Evolutionary conservation across 2,888 invertebrate species (phyloP).

Genomic region (Chironomus riparius): DNA sequence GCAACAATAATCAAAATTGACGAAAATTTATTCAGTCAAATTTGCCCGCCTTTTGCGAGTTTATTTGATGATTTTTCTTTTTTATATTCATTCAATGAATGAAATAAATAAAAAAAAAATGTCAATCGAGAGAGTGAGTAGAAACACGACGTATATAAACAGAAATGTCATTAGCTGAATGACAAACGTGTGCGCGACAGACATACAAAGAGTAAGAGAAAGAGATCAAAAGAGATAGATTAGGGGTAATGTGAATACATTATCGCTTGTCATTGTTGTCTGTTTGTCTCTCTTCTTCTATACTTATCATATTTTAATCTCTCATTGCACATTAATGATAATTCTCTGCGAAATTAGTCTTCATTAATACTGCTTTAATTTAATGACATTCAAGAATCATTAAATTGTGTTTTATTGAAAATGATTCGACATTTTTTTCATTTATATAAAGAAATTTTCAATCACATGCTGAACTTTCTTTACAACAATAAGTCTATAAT

Average conservation of each 20-base stretch:
- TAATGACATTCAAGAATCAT: too few relatives aligned
- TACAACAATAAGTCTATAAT: too few relatives aligned
- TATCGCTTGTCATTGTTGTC: conserved; percentile 18
- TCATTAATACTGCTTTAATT: too few relatives aligned
- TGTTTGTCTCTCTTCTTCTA: neutral
- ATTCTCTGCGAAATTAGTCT: neutral
- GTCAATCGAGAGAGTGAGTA: neutral
- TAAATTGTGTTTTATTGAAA: too few relatives aligned
- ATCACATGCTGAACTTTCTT: neutral
- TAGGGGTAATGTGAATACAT: neutral
- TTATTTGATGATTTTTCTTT: conserved; percentile 16
- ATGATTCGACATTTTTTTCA: neutral
- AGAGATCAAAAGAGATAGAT: conserved; percentile 3
- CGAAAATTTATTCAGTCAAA: conserved; percentile 11
- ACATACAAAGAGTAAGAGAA: neutral
- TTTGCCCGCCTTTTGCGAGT: conserved; percentile 17
- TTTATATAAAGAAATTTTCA: neutral
- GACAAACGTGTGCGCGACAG: neutral
- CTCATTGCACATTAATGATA: neutral
- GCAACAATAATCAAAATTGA: neutral
- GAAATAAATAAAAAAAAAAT: neutral
- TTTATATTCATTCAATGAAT: neutral
- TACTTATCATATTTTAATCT: neutral
- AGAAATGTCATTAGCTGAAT: conserved; percentile 18
- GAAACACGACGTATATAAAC: neutral